Base-by-base conservation (phyloP, 2,888 invertebrate species). In the Drosophila eohydei region DNA sequence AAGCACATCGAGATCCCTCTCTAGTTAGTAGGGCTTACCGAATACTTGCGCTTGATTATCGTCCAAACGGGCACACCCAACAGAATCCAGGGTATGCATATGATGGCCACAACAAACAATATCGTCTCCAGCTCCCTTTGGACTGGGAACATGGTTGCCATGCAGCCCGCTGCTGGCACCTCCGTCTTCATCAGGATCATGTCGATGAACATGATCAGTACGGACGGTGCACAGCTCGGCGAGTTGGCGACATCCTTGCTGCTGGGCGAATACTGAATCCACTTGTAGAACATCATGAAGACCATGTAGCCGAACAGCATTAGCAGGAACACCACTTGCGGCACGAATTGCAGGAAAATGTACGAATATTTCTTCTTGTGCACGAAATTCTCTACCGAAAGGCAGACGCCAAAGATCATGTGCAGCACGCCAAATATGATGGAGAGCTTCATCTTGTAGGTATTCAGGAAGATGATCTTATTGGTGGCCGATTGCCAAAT, bases 361-460 rank as follows among this genome's bases (percentile, higher is more conserved):
- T 95, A 95, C 71, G 95, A 93, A 80, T 95, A 94, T 77, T 94
- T 95, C 84, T 94, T 94, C 93, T 96, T 96, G 93, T 96, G 95
- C 70, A 96, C 95, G 92, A 95, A 95, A 92, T 97, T 97, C 77
- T 95, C 94, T 52, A 96, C 95, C 86, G 95, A 96, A 93, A 98
- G 95, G 90, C 95, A 95, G 7, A 98, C 96, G 78, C 98, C 98
- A 91, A 98, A 97, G 74, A 97, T 95, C 98, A 98, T 98, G 93
- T 98, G 98, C 32, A 95, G 91, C 8, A 98, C 97, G 48, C 98
- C 98, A 83, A 98, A 95, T 68, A 98, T 97, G 65, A 98, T 97
- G 54, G 98, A 98, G 70, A 98, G 94, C 92, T 97, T 97, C 98
- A 98, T 98, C 94, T 98, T 98, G 94, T 96, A 97, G 0, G 98